Evolutionary conservation across 2,797 vertebrate species (phyloP), one percentile per base, ranked within the genome.

Genomic region (Sebastolobus alascanus): DNA sequence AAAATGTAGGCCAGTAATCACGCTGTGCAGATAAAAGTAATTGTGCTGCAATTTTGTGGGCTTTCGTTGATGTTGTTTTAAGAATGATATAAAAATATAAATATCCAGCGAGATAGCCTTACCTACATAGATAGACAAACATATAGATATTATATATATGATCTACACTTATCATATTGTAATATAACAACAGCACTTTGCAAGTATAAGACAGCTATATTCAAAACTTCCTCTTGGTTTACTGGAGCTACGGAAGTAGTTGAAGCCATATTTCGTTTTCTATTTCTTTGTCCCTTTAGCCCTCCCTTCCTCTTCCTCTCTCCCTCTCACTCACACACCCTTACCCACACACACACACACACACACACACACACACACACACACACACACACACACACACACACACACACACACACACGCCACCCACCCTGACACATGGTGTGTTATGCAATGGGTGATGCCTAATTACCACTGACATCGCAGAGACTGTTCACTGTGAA

Each of bases 401-500:
- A 33, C 75, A 63, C 75, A 1, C 71, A 2, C 59, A 43, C 61
- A 58, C 76, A 67, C 70, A 58, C 73, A 61, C n/a, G 83, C 94
- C 93, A 94, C 93, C 94, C 93, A 95, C 92, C 93, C 93, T 86
- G 90, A 95, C 94, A 95, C 93, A 95, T 95, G 96, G 95, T 93
- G 93, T 94, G 93, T 96, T 96, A 96, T 94, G 95, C 94, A 96
- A 96, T 90, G 90, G 95, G 93, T 95, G 94, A 94, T 95, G 94
- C 94, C 93, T 96, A 96, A 96, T 96, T 96, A 95, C 95, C 94
- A 95, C 93, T 95, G 95, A 96, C 95, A 96, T 95, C 94, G 94
- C 93, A 46, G 93, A 95, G 94, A 96, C 94, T 94, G 95, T 95
- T 96, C 93, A 93, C 94, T 91, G 95, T 89, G 92, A 96, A 96